Conservation (phyloP, 2,113 vertebrate genomes). For the Emydocephalus ijimae region DNA sequence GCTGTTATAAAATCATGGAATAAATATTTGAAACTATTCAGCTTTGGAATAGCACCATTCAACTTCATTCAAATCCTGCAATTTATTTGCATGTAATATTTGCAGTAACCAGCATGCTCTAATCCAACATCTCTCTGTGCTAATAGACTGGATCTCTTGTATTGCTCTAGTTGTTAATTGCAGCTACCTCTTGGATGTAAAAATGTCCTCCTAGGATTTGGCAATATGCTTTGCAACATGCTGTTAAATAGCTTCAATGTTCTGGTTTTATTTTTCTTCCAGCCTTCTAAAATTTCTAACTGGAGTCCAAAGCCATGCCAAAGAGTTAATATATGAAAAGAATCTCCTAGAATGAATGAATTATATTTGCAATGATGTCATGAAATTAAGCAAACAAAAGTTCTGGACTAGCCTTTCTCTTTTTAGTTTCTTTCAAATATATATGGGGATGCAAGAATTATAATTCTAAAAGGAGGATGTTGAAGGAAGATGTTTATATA, state of each 20-base stretch:
- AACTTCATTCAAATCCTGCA: background rate
- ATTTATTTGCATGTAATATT: background rate
- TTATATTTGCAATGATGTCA: background rate
- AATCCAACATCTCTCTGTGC: background rate
- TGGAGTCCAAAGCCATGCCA: background rate
- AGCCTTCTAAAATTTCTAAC: background rate
- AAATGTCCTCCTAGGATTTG: slow-evolving; percentile 6
- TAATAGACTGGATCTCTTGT: slow-evolving; percentile 7
- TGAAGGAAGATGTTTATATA: background rate
- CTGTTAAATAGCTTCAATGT: background rate
- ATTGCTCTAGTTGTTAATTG: background rate
- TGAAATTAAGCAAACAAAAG: background rate
- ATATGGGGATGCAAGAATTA: background rate
- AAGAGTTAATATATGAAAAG: background rate
- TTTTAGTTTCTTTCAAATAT: background rate
- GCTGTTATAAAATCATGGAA: background rate
- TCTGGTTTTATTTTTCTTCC: slow-evolving; percentile 8
- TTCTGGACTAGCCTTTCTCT: background rate
- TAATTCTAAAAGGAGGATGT: background rate
- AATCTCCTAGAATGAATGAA: background rate
- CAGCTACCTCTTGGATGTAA: slow-evolving; percentile 5
- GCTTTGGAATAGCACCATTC: background rate
- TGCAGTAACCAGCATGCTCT: background rate
- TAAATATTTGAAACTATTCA: background rate
- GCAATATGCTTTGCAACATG: background rate